Evolutionary conservation across 2,113 vertebrate species (phyloP).

Genomic region (Seriola dumerili): DNA sequence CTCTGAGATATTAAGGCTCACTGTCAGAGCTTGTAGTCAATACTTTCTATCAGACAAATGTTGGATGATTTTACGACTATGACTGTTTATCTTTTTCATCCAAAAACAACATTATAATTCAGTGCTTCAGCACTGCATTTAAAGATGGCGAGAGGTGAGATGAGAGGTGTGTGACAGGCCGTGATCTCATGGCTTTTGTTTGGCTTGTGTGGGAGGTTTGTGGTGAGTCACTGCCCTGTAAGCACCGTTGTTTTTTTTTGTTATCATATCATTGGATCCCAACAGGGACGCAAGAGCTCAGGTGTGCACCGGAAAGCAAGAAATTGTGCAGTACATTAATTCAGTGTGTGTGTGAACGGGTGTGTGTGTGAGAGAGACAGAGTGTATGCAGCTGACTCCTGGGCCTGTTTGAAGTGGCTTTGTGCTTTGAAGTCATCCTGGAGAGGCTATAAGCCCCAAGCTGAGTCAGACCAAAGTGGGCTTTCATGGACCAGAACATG

Average conservation of each 20-base stretch:
- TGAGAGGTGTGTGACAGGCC: not conserved
- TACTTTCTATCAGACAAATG: slow-evolving; percentile 15
- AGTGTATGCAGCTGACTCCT: slow-evolving; percentile 56
- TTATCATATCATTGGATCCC: slow-evolving; percentile 39
- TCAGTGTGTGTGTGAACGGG: slow-evolving; percentile 25
- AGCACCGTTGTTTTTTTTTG: not conserved
- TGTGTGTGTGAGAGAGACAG: slow-evolving; percentile 4
- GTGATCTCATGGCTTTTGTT: slow-evolving; percentile 57
- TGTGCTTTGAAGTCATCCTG: slow-evolving; percentile 80
- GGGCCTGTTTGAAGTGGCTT: slow-evolving; percentile 81
- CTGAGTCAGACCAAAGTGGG: slow-evolving; percentile 70
- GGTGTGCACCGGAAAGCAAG: slow-evolving; percentile 30
- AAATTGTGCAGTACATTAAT: slow-evolving; percentile 7
- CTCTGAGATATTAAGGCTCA: not conserved
- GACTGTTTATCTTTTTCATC: not conserved
- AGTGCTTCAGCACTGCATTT: not conserved
- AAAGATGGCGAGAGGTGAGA: slow-evolving; percentile 3
- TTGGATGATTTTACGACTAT: not conserved
- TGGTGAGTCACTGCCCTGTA: slow-evolving; percentile 61
- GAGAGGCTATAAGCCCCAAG: slow-evolving; percentile 61
- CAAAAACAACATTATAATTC: not conserved
- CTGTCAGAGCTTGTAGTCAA: slow-evolving; percentile 12
- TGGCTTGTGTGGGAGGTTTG: slow-evolving; percentile 53
- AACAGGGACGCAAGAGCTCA: slow-evolving; percentile 11
- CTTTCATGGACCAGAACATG: slow-evolving; percentile 60